Base-by-base conservation (phyloP, 2,113 vertebrate species). In the Pao palembangensis region DNA sequence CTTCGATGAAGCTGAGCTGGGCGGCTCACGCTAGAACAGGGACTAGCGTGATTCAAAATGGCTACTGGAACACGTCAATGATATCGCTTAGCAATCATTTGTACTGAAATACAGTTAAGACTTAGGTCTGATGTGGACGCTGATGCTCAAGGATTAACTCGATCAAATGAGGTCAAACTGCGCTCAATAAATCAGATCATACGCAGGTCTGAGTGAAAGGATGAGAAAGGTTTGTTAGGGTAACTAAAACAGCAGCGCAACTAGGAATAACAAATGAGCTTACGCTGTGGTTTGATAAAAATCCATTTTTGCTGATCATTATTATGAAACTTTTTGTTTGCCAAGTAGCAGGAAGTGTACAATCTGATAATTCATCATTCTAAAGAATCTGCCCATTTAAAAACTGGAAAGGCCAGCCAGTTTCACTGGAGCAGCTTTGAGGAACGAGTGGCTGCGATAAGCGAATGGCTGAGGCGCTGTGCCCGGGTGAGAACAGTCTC, bases 401-500 rank as follows among this genome's bases (percentile, higher is more conserved):
- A 38, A 38, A 2, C 34, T 12, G 11, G 34, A 38, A 12, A 2
- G 11, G 8, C 34, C 8, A 12, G 8, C 34, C 34, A 38, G 8
- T 18, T 31, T 54, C 34, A 53, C 28, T 8, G 14, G 7, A 2
- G 15, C 46, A 14, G 19, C 14, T 3, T 62, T 59, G n/a, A 14
- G 3, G 7, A 54, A 20, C 17, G n/a, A 57, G 23, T 12, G 15
- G 10, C 25, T 43, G 17, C 44, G n/a, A 8, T 20, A 48, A 38
- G 53, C 42, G 50, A 10, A 64, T 21, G 47, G 34, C 10, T 51
- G 67, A 53, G 46, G 44, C 34, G 19, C n/a, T n/a, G 16, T 41
- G 17, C 58, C 62, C 34, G 18, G 48, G 64, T 52, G 69, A 70
- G 60, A 69, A 72, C 8, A 44, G 3, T 20, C 63, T 63, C 38